Base-by-base conservation (phyloP, 2,113 vertebrate genomes). In the Epinephelus fuscoguttatus region DNA sequence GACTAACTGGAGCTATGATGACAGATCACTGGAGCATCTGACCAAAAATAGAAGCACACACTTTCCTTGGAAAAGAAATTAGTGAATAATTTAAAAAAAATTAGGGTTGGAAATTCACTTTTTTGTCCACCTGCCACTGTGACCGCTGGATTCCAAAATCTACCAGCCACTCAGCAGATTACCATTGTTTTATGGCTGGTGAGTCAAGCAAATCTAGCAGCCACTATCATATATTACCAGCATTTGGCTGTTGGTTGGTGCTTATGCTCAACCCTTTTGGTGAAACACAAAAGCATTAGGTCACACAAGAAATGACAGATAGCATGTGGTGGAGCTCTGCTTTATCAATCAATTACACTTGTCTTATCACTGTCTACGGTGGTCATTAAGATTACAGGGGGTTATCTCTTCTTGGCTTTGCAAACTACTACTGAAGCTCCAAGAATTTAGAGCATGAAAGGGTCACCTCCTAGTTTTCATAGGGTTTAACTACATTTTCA, bases 391-490 rank as follows among this genome's bases (percentile, higher is more conserved):
- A 76, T 89, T 64, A 77, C 13, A 2, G 17, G 0, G 9, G 6
- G 61, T 88, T 80, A 86, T 87, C 78, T 82, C 42, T 12, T 45
- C 42, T 45, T 45, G 11, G 42, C 8, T 45, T 11, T 9, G 8
- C 4, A 19, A 1, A 1, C 1, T 6, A 6, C n/a, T 14, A 40
- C 23, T 33, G 33, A 1, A 60, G 30, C 25, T 59, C 57, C 4
- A 3, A 47, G 21, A 21, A 21, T 21, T 30, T 4, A 55, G 25
- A 52, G 6, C 19, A 13, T 75, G 12, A 55, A 55, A 12, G 0
- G 2, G 2, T 63, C 2, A 40, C 30, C 10, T 55, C 13, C 33
- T 70, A 8, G 23, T 53, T 13, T 25, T 14, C 49, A 4, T 47
- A 23, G n/a, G 42, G 27, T 27, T 55, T 27, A 40, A 18, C 1